A percentile compares a stretch with the other conserved stretches of the same genome.
phyloP scores from a whole-genome alignment of 2,113 vertebrate genomes.

The Pelmatolapia mariae region DNA sequence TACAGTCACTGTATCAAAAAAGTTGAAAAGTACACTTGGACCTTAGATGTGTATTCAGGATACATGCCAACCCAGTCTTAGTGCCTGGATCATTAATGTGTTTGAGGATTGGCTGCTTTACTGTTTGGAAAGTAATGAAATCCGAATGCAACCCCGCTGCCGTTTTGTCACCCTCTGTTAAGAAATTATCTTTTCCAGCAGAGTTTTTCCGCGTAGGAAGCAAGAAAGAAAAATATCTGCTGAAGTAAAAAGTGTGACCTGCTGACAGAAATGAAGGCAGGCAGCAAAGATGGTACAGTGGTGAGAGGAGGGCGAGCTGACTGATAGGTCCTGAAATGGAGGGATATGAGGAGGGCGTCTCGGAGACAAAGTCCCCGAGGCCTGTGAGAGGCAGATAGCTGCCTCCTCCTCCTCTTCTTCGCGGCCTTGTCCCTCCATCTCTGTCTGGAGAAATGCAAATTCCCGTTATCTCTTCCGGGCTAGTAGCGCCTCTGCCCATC shows the following conservation, averaged over 20 bases:
- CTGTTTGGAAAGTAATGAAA: background rate
- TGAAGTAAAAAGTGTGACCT: background rate
- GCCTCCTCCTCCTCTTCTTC: slow-evolving; percentile 3
- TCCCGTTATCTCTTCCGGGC: slow-evolving; percentile 13
- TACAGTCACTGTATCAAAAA: background rate
- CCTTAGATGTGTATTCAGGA: background rate
- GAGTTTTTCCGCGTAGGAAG: background rate
- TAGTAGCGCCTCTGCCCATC: background rate
- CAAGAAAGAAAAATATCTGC: background rate
- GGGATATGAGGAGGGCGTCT: background rate
- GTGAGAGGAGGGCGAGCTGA: background rate
- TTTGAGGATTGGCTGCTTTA: background rate
- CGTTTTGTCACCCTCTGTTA: background rate
- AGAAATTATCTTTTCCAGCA: background rate
- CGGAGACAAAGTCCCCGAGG: slow-evolving; percentile 29
- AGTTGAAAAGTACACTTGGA: background rate
- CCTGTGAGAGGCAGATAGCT: slow-evolving; percentile 46
- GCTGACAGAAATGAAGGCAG: background rate
- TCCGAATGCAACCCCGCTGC: background rate
- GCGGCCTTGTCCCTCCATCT: slow-evolving; percentile 13
- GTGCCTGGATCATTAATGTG: background rate
- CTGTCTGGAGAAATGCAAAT: slow-evolving; percentile 43
- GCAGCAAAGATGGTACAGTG: background rate
- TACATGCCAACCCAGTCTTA: background rate
- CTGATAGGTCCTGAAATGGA: slow-evolving; percentile 6